Evolutionary conservation across 92 coral and sea anemone genomes (phyloP).

Genomic region (Pocillopora meandrina): DNA sequence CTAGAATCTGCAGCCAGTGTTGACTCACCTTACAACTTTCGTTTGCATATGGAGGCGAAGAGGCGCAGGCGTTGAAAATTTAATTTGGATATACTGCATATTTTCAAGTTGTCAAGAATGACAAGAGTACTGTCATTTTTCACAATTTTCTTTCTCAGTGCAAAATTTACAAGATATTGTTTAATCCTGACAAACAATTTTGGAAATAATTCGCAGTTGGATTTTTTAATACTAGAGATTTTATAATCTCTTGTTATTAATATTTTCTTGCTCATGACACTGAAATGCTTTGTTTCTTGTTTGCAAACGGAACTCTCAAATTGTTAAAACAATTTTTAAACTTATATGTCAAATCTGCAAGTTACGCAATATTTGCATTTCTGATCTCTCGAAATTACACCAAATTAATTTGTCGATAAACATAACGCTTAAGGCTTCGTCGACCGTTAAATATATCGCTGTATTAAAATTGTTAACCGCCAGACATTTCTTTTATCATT

Average conservation of each 20-base stretch:
- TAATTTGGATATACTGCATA: too few species aligned
- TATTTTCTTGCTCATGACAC: not conserved
- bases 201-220: too few species aligned
- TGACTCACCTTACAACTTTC: too few species aligned
- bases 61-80: too few species aligned
- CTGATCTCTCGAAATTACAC: not conserved
- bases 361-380: conserved; percentile 15
- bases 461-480: not conserved
- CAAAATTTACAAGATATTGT: too few species aligned
- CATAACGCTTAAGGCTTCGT: not conserved
- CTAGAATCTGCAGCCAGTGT: too few species aligned
- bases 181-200: too few species aligned
- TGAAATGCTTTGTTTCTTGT: not conserved
- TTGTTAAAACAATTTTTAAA: not conserved
- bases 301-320: not conserved
- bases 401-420: not conserved
- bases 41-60: too few species aligned
- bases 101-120: too few species aligned
- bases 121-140: too few species aligned
- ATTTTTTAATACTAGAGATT: too few species aligned
- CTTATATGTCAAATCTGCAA: not conserved
- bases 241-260: not conserved
- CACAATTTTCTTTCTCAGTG: too few species aligned
- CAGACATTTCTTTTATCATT: not conserved
- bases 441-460: not conserved